Base-by-base conservation (phyloP, 2,888 invertebrate genomes). In the Drosophila prolongata region DNA sequence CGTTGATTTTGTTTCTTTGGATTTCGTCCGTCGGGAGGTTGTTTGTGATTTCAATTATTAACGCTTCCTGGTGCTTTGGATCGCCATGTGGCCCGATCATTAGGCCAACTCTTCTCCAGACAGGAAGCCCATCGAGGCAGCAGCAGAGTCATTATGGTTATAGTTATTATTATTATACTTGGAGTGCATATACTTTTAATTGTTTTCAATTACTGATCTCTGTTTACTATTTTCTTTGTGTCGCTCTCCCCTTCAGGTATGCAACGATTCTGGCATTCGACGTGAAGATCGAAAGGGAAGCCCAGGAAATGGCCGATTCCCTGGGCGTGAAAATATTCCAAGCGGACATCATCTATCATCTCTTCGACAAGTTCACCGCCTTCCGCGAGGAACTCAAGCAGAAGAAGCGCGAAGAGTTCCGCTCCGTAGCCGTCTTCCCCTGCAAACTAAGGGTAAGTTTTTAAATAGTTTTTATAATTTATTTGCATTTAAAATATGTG, bases 251-350 rank as follows among this genome's bases (percentile, higher is more conserved):
- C 44, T 47, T 37, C n/a, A 97, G 97, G 92, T 97, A 96, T 93
- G 99, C 99, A 54, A 97, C 98, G 66, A 99, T 99, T 91, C 94
- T 99, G 83, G 99, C 99, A n/a, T 99, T 99, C 92, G 99, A 99
- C 93, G 99, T 99, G 19, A 98, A 98, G 94, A 95, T 99, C 61
- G 99, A 99, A 92, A 95, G 97, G 67, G 99, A 99, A 91, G 99
- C 99, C 2, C 99, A 99, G 93, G 98, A 99, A 90, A 93, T 99
- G 92, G 99, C 99, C 0, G 99, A 99, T 91, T 95, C 95, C 66
- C 92, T 98, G 70, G 97, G 97, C 62, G 98, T 99, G 59, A 97
- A 96, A 93, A 98, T 99, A 91, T 99, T 99, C 95, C 95, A 97
- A 76, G 99, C 99, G 8, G 99, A 99, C 93, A 99, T 99, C 91